phyloP scores from a whole-genome alignment of 1,140 invertebrate genomes.

The Drosophila baimaii region DNA sequence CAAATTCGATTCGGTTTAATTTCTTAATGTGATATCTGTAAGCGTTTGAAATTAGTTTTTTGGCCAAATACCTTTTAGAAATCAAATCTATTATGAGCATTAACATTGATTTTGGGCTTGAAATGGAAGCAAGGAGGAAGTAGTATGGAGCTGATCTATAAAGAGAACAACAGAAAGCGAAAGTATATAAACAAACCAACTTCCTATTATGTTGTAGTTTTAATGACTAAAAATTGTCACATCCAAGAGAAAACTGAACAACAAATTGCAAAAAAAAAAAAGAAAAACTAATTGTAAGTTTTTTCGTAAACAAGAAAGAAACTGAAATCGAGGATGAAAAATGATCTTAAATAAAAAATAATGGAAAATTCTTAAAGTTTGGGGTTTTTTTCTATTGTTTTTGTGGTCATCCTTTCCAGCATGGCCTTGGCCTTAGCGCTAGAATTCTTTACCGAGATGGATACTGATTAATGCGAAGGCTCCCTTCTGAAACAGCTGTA shows the following conservation, averaged over 20 bases:
- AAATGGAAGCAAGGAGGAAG: conserved; percentile 23
- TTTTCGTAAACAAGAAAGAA: conserved; percentile 55
- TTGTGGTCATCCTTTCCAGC: too few species aligned
- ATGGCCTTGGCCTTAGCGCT: too few species aligned
- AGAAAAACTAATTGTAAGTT: conserved; percentile 36
- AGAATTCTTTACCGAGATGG: too few species aligned
- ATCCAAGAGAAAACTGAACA: conserved; percentile 50
- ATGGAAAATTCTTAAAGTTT: conserved; percentile 13
- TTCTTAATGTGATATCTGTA: conserved; percentile 78
- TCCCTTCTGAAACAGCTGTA: too few species aligned
- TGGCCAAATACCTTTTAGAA: conserved; percentile 64
- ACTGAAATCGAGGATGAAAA: conserved; percentile 35
- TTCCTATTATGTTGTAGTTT: conserved; percentile 81
- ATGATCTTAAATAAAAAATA: conserved; percentile 60
- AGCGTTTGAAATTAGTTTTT: conserved; percentile 65
- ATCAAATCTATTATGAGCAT: conserved; percentile 51
- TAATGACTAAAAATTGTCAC: conserved; percentile 61
- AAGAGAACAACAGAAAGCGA: conserved; percentile 26
- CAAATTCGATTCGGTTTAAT: conserved; percentile 61
- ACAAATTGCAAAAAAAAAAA: conserved; percentile 38
- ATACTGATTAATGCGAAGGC: too few species aligned
- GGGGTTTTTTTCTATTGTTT: neutral
- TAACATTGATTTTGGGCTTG: conserved; percentile 38
- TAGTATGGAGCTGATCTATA: conserved; percentile 33
- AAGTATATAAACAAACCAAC: conserved; percentile 51